Base-by-base conservation (phyloP, 2,888 invertebrate species). In the Leptothorax acervorum region DNA sequence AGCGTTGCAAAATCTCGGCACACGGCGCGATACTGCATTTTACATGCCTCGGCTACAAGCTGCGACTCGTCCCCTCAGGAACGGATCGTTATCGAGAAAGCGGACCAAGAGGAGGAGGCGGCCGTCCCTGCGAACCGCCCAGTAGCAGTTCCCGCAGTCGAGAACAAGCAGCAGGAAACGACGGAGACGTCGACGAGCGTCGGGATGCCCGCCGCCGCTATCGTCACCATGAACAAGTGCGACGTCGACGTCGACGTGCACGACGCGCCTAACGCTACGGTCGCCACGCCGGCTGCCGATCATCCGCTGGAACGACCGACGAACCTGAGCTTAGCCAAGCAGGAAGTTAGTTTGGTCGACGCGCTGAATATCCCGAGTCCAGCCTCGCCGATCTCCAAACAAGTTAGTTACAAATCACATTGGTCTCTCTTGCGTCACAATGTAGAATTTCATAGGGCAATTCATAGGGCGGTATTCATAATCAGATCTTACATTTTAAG, bases 1-100 rank as follows among this genome's bases (percentile, higher is more conserved):
- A 87, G 92, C 92, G 92, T 94, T 93, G 93, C 93, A 90, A 94
- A 92, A 93, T 92, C 92, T 87, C 83, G 66, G 81, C 76, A 11
- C 74, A 86, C 86, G 87, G 87, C 87, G 89, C 84, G 73, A 84
- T 78, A 84, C 66, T 15, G 79, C 63, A 45, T 88, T 82, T 83
- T 78, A 81, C 65, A 66, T 88, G 74, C 85, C 9, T 28, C 15
- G 74, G 84, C 88, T 91, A 90, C 90, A 90, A 82, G 45, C 48
- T 15, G 82, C 84, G 71, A 57, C 88, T 68, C 87, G 86, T 90
- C 86, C 91, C 90, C 83, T 87, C 90, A 93, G 93, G 92, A 93
- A 92, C 92, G 92, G 88, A 91, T 91, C 85, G 88, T 89, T 86
- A 86, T 89, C 89, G 90, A 90, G 88, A 85, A 87, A 82, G 82